These are phyloP conservation scores for Lacanobia oleracea DNA, from an alignment of 2,888 invertebrate species.

Conservation along the genomic window DNA sequence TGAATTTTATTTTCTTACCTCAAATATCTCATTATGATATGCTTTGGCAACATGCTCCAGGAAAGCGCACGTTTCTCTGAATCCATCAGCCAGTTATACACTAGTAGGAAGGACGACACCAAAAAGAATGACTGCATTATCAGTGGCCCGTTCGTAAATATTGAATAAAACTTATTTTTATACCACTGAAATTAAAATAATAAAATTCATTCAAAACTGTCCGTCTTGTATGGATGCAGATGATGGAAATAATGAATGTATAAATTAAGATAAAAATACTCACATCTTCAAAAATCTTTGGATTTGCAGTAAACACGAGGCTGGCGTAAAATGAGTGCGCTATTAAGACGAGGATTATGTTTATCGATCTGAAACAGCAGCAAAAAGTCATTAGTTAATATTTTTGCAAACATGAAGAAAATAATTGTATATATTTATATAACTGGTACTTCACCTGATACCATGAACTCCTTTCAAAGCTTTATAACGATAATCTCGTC, in stretches of 20 bases:
- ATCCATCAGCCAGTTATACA: slow-evolving; percentile 64
- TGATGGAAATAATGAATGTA: not conserved
- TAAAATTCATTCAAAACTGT: not conserved
- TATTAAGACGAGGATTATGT: slow-evolving; percentile 4
- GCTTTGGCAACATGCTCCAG: slow-evolving; percentile 64
- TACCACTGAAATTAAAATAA: slow-evolving; percentile 38
- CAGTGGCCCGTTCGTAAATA: slow-evolving; percentile 63
- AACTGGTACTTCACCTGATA: too few relatives aligned
- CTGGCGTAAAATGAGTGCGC: slow-evolving; percentile 45
- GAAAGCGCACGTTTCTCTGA: slow-evolving; percentile 54
- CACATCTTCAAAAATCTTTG: slow-evolving; percentile 66
- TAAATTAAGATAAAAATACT: slow-evolving; percentile 5
- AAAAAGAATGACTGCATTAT: slow-evolving; percentile 71
- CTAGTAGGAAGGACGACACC: slow-evolving; percentile 70
- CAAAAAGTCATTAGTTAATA: too few relatives aligned
- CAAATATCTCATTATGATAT: slow-evolving; percentile 68
- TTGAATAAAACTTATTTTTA: rapidly evolving
- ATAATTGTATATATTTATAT: not conserved
- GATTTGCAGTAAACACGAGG: slow-evolving; percentile 41
- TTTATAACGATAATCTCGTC: slow-evolving; percentile 43
- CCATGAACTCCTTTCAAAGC: slow-evolving; percentile 48
- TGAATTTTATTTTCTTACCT: slow-evolving; percentile 61
- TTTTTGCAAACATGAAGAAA: too few relatives aligned
- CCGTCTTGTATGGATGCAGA: too few relatives aligned
- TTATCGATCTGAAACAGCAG: slow-evolving; percentile 22